phyloP scores from a whole-genome alignment of 1,140 invertebrate genomes.

The Panagrolaimus sp. region DNA sequence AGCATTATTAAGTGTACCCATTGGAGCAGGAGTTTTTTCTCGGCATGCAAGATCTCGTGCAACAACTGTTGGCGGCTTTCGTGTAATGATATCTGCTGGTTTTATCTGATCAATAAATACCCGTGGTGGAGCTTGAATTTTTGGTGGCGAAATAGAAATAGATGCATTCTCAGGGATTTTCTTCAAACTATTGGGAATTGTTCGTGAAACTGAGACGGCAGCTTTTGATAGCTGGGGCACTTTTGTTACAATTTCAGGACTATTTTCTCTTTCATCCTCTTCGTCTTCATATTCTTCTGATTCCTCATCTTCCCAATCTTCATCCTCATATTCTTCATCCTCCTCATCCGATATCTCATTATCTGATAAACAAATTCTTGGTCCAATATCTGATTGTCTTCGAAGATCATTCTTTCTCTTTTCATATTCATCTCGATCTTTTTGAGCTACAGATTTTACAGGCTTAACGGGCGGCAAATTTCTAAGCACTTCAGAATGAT shows the following conservation, averaged over 20 bases:
- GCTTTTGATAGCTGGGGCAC: background rate
- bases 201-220: background rate
- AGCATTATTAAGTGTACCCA: too few relatives aligned
- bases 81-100: too few relatives aligned
- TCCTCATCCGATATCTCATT: background rate
- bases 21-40: too few relatives aligned
- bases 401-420: background rate
- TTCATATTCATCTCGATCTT: conserved; percentile 4
- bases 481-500: background rate
- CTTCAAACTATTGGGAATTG: background rate
- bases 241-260: background rate
- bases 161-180: background rate
- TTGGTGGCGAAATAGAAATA: too few relatives aligned
- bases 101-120: too few relatives aligned
- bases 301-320: conserved; percentile 7
- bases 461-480: background rate
- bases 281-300: background rate
- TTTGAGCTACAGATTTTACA: background rate
- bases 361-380: background rate
- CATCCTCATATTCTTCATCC: conserved; percentile 7
- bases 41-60: too few relatives aligned
- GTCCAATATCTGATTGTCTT: background rate
- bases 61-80: too few relatives aligned
- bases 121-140: too few relatives aligned
- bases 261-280: background rate